Evolutionary conservation across 2,113 vertebrate genomes (phyloP).

Genomic region (Neoarius graeffei): DNA sequence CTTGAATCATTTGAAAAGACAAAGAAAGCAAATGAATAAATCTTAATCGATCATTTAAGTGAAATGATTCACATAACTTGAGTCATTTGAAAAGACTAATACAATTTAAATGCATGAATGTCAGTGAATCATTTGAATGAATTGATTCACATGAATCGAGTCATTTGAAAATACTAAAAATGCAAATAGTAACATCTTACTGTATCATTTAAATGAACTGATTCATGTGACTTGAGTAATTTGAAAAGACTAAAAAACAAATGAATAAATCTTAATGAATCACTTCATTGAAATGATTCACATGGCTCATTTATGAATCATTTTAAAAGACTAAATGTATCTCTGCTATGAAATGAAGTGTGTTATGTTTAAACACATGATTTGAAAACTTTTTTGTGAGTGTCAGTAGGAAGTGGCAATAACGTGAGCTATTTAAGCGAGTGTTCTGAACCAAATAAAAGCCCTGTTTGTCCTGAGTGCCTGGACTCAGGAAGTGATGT

Average conservation of each 20-base stretch:
- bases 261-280: neutral
- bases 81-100: neutral
- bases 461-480: neutral
- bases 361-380: neutral
- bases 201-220: neutral
- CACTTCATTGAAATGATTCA: neutral
- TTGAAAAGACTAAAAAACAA: neutral
- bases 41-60: neutral
- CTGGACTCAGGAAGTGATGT: neutral
- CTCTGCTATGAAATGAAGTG: neutral
- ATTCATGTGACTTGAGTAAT: neutral
- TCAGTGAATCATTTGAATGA: neutral
- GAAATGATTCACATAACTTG: neutral
- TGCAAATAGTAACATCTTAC: neutral
- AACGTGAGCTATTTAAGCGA: neutral
- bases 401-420: neutral
- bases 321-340: neutral
- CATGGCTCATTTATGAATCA: neutral
- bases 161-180: neutral
- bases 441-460: neutral
- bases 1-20: neutral
- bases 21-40: neutral
- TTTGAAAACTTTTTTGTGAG: neutral
- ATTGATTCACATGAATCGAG: neutral
- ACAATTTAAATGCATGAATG: neutral